These are phyloP conservation scores for Ophraella communa DNA, from an alignment of 2,888 invertebrate genomes.

Conservation along the genomic window DNA sequence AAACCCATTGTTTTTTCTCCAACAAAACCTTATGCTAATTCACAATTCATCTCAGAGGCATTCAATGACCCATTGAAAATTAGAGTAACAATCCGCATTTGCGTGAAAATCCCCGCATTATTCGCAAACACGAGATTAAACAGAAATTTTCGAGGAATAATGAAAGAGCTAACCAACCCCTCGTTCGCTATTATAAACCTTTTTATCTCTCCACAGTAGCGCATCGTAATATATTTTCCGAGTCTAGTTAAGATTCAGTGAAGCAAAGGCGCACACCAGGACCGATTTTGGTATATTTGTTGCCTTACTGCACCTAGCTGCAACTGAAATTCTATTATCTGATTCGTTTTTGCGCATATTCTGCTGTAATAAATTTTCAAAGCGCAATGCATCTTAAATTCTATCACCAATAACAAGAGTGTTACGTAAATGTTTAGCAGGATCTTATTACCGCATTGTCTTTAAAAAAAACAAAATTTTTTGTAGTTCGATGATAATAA, in stretches of 20 bases:
- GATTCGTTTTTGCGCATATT: too few relatives aligned
- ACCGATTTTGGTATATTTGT: not conserved
- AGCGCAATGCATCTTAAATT: too few relatives aligned
- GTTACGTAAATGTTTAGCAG: too few relatives aligned
- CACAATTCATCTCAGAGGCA: slow-evolving; percentile 24
- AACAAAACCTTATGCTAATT: slow-evolving; percentile 25
- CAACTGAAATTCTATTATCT: not conserved
- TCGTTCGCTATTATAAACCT: slow-evolving; percentile 24
- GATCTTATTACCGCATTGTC: too few relatives aligned
- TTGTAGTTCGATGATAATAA: too few relatives aligned
- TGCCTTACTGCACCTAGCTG: not conserved
- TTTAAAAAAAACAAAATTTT: too few relatives aligned
- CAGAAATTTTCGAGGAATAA: slow-evolving; percentile 27
- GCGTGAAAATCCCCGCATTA: slow-evolving; percentile 26
- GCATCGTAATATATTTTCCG: slow-evolving; percentile 30
- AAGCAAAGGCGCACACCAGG: slow-evolving; percentile 3
- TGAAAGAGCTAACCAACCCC: slow-evolving; percentile 17
- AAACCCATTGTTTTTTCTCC: slow-evolving; percentile 11
- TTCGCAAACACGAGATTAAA: slow-evolving; percentile 29
- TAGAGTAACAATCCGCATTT: slow-evolving; percentile 23
- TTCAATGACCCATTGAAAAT: slow-evolving; percentile 29
- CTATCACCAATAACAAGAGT: too few relatives aligned
- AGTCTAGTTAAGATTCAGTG: slow-evolving; percentile 18
- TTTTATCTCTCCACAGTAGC: slow-evolving; percentile 28
- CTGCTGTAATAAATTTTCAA: too few relatives aligned